A percentile compares a stretch with the other conserved stretches of the same genome.
These are phyloP conservation scores for Eilema griseolum DNA, from an alignment of 2,888 invertebrate genomes.

Conservation along the genomic window DNA sequence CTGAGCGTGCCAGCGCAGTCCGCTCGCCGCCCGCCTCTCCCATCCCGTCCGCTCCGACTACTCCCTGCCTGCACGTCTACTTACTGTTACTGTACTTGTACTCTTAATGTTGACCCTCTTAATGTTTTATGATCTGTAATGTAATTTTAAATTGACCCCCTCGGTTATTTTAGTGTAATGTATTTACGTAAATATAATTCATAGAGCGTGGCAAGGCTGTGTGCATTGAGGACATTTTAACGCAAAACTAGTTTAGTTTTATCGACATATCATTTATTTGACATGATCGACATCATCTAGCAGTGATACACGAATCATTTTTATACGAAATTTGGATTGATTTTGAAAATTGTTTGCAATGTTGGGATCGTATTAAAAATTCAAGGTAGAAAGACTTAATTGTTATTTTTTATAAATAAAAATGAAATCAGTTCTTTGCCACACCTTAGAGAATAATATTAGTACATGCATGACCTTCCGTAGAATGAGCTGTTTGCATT, in stretches of 20 bases:
- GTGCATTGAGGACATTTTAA: constrained; percentile 89
- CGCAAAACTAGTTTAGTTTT: constrained; percentile 84
- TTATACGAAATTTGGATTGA: constrained; percentile 71
- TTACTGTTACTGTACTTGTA: constrained; percentile 81
- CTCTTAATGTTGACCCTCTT: constrained; percentile 83
- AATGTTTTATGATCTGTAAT: constrained; percentile 84
- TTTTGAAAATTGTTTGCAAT: constrained; percentile 77
- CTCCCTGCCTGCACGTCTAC: constrained; percentile 83
- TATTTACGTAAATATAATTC: constrained; percentile 81
- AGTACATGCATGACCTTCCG: constrained; percentile 75
- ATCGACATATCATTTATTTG: constrained; percentile 78
- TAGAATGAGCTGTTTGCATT: constrained; percentile 73
- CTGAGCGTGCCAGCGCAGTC: constrained; percentile 47
- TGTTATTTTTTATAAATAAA: constrained; percentile 65
- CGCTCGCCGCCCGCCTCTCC: constrained; percentile 61
- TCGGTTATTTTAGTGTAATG: constrained; percentile 86
- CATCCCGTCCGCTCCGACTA: constrained; percentile 58
- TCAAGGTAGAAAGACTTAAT: constrained; percentile 77
- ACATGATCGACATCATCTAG: constrained; percentile 83
- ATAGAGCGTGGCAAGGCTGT: constrained; percentile 91
- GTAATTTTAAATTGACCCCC: constrained; percentile 83
- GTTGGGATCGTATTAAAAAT: constrained; percentile 67
- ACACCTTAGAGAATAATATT: constrained; percentile 86
- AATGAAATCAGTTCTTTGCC: constrained; percentile 85
- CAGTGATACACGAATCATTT: constrained; percentile 82